Conservation (phyloP, 2,888 invertebrate species). For the Empis livida region DNA sequence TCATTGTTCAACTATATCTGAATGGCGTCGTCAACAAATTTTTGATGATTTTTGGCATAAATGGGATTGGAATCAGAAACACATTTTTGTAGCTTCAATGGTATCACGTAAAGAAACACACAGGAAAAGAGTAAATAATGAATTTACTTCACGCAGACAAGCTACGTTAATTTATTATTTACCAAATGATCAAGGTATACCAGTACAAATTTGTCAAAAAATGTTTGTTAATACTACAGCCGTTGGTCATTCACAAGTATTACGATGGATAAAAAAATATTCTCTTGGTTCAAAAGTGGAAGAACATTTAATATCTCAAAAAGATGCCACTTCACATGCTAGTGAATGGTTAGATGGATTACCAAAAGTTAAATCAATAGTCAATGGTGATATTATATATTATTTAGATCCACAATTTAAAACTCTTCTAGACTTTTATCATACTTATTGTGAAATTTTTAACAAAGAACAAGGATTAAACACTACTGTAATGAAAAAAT, state of each 20-base stretch:
- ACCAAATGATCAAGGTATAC: background rate
- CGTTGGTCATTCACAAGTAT: background rate
- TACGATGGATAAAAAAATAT: background rate
- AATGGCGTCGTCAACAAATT: background rate
- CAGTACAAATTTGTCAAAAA: slow-evolving; percentile 1
- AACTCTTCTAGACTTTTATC: background rate
- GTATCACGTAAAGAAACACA: background rate
- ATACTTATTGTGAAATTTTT: background rate
- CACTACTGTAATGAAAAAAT: no score
- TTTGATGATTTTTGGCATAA: background rate
- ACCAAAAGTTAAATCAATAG: background rate
- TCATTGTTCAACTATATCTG: background rate
- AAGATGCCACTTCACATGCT: background rate
- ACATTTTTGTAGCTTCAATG: background rate
- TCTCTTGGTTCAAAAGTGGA: background rate
- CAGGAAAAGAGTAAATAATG: background rate
- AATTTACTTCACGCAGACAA: background rate
- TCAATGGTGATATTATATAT: background rate
- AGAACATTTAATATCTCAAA: background rate
- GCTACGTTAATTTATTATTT: background rate
- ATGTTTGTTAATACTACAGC: background rate
- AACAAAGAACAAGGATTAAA: background rate
- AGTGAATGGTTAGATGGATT: background rate
- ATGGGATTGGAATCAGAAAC: background rate
- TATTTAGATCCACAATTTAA: background rate